phyloP scores from a whole-genome alignment of 2,888 invertebrate genomes.

The Parnassius mnemosyne region DNA sequence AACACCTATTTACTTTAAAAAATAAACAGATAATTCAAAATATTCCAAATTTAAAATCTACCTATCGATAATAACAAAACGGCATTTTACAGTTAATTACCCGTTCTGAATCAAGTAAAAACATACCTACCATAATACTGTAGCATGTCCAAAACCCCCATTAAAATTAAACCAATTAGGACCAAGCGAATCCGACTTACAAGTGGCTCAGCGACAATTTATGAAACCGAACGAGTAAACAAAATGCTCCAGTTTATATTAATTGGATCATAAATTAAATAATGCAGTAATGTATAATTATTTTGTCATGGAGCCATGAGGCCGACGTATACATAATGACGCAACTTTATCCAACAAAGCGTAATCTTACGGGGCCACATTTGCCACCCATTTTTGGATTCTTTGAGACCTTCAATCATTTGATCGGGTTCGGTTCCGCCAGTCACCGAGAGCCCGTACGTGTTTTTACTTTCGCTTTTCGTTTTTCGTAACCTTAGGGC shows the following conservation, averaged over 20 bases:
- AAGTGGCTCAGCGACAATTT: slow-evolving; percentile 18
- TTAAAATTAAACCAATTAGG: slow-evolving; percentile 15
- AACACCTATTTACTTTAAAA: background rate
- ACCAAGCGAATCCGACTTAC: slow-evolving; percentile 10
- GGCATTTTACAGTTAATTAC: slow-evolving; percentile 9
- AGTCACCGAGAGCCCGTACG: slow-evolving; percentile 48
- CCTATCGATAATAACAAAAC: slow-evolving; percentile 1
- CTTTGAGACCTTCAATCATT: slow-evolving; percentile 59
- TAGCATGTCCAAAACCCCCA: background rate
- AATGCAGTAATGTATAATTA: slow-evolving; percentile 39
- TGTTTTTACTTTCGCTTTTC: slow-evolving; percentile 63
- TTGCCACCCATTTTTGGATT: slow-evolving; percentile 70
- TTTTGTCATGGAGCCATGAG: slow-evolving; percentile 39
- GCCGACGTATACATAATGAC: slow-evolving; percentile 34
- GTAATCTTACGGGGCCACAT: slow-evolving; percentile 37
- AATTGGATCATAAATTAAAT: slow-evolving; percentile 42
- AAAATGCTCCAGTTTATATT: slow-evolving; percentile 41
- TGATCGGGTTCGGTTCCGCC: slow-evolving; percentile 58
- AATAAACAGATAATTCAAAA: background rate
- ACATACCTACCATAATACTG: slow-evolving; percentile 9
- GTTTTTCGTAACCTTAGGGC: slow-evolving; percentile 66
- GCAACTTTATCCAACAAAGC: slow-evolving; percentile 42
- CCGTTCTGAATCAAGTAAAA: background rate
- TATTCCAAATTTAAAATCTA: slow-evolving; percentile 3
- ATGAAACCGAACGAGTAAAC: slow-evolving; percentile 29